Base-by-base conservation (phyloP, 2,888 invertebrate species). In the Hanleya hanleyi region DNA sequence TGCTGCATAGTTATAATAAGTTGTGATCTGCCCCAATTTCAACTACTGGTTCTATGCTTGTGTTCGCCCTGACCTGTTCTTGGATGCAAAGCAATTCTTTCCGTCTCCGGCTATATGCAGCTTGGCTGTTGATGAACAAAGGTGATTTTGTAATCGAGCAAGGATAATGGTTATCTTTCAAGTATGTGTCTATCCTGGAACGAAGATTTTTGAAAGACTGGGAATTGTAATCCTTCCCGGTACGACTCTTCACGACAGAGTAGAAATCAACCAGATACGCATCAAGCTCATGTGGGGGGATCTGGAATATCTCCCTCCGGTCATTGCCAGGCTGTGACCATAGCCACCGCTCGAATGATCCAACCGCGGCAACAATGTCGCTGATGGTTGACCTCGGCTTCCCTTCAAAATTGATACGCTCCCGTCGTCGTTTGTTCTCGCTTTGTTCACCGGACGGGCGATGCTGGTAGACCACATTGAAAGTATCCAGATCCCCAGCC, bases 321-420 rank as follows among this genome's bases (percentile, higher is more conserved):
- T 57, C 57, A 32, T 57, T 57, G 22, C 22, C 1, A 26, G 57
- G 57, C 12, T 22, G 57, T 12, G 57, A 22, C 57, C 57, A 57
- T 22, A 57, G 57, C 57, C 57, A 57, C 4, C 57, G 57, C 32
- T 57, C 57, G 32, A 57, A 57, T 18, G 32, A 57, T 4, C 57
- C 57, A 1, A 57, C 57, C 26, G 57, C 57, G 57, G 57, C 57
- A 22, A 57, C 57, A 26, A 57, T 57, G 57, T 57, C 57, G 57
- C 57, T 57, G 32, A 57, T 57, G 12, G 57, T 57, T 4, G 22
- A 57, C 29, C 22, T 22, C 3, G 57, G 57, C 57, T 57, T 57
- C 12, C 32, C 57, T 29, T 22, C 57, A 15, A 57, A 15, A 26
- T 22, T 26, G 15, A 57, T 57, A 22, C 57, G 57, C 15, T 57